Conservation (phyloP, 1,140 invertebrate species). For the Nephila pilipes region DNA sequence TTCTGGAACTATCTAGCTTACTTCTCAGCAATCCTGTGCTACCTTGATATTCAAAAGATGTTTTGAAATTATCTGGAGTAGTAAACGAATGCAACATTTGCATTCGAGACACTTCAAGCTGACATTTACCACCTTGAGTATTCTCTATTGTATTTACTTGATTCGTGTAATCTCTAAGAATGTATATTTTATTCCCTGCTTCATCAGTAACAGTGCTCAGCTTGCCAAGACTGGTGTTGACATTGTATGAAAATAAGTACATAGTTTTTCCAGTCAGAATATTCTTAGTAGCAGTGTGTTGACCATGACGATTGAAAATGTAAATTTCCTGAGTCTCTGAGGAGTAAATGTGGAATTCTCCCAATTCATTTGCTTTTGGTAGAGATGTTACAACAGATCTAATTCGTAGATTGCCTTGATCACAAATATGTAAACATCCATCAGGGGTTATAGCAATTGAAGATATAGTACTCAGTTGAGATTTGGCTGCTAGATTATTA, state of each 20-base stretch:
- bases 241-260: conserved; percentile 97
- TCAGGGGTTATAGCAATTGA: conserved; percentile 96
- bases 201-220: conserved; percentile 95
- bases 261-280: conserved; percentile 94
- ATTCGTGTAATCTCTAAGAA: conserved; percentile 91
- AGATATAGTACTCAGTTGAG: conserved; percentile 94
- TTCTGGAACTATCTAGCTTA: conserved; percentile 83
- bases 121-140: conserved; percentile 94
- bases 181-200: conserved; percentile 95
- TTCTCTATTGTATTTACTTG: conserved; percentile 93
- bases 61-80: conserved; percentile 77
- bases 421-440: conserved; percentile 95
- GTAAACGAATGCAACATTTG: conserved; percentile 78
- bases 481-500: conserved; percentile 93
- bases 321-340: conserved; percentile 95
- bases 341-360: conserved; percentile 94
- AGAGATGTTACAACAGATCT: conserved; percentile 94
- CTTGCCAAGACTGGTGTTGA: conserved; percentile 97
- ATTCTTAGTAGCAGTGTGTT: conserved; percentile 96
- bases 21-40: conserved; percentile 90
- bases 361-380: conserved; percentile 91
- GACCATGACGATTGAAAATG: conserved; percentile 93
- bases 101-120: conserved; percentile 86
- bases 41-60: conserved; percentile 89
- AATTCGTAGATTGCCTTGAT: conserved; percentile 94